Evolutionary conservation across 2,888 invertebrate species (phyloP), one percentile per base, ranked within the genome.

Genomic region (Zelleria hepariella): DNA sequence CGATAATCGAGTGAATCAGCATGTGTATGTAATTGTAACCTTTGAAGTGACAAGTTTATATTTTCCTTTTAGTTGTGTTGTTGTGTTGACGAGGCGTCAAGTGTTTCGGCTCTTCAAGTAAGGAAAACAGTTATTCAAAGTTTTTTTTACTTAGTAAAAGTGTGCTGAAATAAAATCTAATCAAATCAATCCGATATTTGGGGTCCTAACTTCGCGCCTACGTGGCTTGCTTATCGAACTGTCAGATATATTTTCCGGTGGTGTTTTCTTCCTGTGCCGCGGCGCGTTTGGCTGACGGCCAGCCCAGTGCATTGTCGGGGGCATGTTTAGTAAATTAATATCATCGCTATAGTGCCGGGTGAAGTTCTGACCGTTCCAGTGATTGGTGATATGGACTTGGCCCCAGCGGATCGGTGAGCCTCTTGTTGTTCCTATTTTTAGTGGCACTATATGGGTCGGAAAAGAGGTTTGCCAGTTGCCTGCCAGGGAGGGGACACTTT

Each of bases 241-340:
- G 67, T 67, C 66, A 67, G 71, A 72, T 74, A 72, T 15, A 42
- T 68, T 72, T 77, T 77, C 68, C 68, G 67, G 63, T 66, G 67
- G 73, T 73, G 78, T 77, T 71, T 70, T 67, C 70, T 42, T 67
- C 59, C 64, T 69, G 68, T 71, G 70, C 69, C 68, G 23, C 69
- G 62, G 69, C 68, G 69, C 68, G 70, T 69, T 42, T 82, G 83
- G 84, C 77, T 73, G 74, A 69, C 72, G 77, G 85, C 85, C 85
- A 84, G 74, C 70, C 69, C 69, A 70, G 71, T 76, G 81, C 77
- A 78, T 78, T 78, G 82, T 80, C 75, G 75, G 73, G 66, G 74
- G 72, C 74, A 77, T 78, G 78, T 78, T 77, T 57, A 77, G 76
- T 83, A 79, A 82, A 84, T 84, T 84, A 84, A 84, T 84, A 83